Evolutionary conservation across 2,888 invertebrate species (phyloP).

Genomic region (Lacanobia oleracea): DNA sequence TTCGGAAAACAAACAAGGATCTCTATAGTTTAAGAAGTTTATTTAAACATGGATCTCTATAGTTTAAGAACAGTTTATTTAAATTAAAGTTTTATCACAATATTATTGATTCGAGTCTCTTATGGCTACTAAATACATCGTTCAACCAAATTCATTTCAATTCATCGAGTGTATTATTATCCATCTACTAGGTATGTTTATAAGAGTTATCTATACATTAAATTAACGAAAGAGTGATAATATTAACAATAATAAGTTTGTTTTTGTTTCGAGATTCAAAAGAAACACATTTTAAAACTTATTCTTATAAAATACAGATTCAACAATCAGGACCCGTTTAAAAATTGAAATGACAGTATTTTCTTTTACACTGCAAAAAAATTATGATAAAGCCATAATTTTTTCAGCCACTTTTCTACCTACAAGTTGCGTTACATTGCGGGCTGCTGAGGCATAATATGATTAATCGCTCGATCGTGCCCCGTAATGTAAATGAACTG

Average conservation of each 20-base stretch:
- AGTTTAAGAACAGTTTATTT: slow-evolving; percentile 26
- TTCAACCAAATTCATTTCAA: not conserved
- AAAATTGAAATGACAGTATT: not conserved
- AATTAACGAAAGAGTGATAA: no score
- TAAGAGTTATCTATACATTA: not conserved
- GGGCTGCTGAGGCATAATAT: no score
- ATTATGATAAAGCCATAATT: not conserved
- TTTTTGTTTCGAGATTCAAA: slow-evolving; percentile 13
- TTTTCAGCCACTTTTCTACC: no score
- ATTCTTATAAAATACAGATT: slow-evolving; percentile 1
- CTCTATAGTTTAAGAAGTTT: slow-evolving; percentile 4
- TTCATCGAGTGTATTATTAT: no score
- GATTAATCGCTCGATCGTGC: no score
- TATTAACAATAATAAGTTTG: no score
- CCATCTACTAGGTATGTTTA: no score
- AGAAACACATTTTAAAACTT: not conserved
- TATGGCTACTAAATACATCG: slow-evolving; percentile 3
- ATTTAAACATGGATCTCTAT: slow-evolving; percentile 7
- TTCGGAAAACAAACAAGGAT: slow-evolving; percentile 24
- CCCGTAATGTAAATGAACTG: no score
- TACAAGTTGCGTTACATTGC: no score
- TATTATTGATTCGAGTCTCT: slow-evolving; percentile 31
- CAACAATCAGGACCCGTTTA: not conserved
- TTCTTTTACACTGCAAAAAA: not conserved
- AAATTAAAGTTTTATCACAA: slow-evolving; percentile 44